These are phyloP conservation scores for Crematogaster levior DNA, from an alignment of 2,888 invertebrate genomes.

Conservation along the genomic window DNA sequence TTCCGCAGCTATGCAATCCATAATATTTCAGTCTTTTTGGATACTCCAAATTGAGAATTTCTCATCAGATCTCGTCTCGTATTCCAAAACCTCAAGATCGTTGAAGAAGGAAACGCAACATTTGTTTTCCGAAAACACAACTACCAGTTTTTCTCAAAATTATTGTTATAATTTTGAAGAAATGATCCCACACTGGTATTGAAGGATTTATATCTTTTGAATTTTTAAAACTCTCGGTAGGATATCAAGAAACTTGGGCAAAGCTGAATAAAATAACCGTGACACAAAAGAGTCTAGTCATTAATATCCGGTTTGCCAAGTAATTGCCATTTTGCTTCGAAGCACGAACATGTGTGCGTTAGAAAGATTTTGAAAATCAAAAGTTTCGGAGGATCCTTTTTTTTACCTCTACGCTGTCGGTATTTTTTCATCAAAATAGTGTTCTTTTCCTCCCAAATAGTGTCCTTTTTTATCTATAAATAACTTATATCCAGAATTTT, in stretches of 20 bases:
- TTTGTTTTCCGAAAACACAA: not conserved
- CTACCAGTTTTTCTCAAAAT: not conserved
- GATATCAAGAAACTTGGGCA: not conserved
- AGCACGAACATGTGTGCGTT: not conserved
- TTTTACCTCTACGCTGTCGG: too few relatives aligned
- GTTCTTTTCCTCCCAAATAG: too few relatives aligned
- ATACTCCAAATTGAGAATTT: not conserved
- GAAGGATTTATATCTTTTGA: not conserved
- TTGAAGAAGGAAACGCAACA: not conserved
- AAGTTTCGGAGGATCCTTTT: not conserved
- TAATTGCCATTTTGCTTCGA: not conserved
- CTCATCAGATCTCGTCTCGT: not conserved
- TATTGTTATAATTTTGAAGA: not conserved
- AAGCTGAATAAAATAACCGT: not conserved
- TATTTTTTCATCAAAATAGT: too few relatives aligned
- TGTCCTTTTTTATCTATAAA: too few relatives aligned
- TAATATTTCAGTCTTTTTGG: not conserved
- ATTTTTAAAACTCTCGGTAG: not conserved
- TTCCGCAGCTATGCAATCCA: not conserved
- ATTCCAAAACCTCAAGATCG: not conserved
- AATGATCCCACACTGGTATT: not conserved
- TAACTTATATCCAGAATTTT: too few relatives aligned
- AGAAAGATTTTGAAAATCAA: not conserved
- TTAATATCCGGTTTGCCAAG: conserved; percentile 12
- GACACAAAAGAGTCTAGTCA: conserved; percentile 15